A percentile compares a stretch with the other conserved stretches of the same genome.
phyloP scores from a whole-genome alignment of 1,140 invertebrate genomes.

The Zaprionus inermis region DNA sequence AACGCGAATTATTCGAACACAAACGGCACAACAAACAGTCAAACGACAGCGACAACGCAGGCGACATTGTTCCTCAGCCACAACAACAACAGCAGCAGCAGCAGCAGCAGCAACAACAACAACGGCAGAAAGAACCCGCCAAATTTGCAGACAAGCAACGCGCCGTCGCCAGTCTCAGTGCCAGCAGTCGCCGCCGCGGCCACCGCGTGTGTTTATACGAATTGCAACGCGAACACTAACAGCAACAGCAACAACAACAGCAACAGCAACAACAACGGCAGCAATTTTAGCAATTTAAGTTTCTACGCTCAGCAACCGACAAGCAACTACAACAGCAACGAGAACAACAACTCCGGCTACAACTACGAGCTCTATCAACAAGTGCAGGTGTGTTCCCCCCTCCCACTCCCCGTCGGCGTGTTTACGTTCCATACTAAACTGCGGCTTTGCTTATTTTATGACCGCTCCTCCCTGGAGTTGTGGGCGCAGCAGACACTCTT shows the following conservation, averaged over 20 bases:
- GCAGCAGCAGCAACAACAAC: slow-evolving; percentile 39
- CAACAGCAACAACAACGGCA: slow-evolving; percentile 45
- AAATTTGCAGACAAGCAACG: slow-evolving; percentile 56
- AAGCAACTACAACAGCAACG: slow-evolving; percentile 25
- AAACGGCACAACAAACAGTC: slow-evolving; percentile 53
- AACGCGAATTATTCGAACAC: slow-evolving; percentile 70
- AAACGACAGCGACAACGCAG: slow-evolving; percentile 55
- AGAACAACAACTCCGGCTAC: slow-evolving; percentile 37
- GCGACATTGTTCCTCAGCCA: slow-evolving; percentile 70
- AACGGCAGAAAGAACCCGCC: slow-evolving; percentile 54
- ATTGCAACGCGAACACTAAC: slow-evolving; percentile 44
- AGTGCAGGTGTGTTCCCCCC: slow-evolving; percentile 67
- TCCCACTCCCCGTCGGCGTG: not conserved
- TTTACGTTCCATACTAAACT: slow-evolving; percentile 8
- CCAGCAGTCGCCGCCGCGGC: slow-evolving; percentile 12
- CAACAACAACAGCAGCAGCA: slow-evolving; percentile 63
- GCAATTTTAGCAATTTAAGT: slow-evolving; percentile 67
- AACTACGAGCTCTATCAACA: slow-evolving; percentile 68
- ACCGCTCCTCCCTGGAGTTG: slow-evolving; percentile 6
- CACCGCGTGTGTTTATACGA: slow-evolving; percentile 68
- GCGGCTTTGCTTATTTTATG: slow-evolving; percentile 17
- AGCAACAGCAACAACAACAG: slow-evolving; percentile 37
- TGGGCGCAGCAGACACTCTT: slow-evolving; percentile 38
- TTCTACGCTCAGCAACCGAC: slow-evolving; percentile 68
- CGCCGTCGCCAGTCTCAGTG: slow-evolving; percentile 7